These are phyloP conservation scores for Alligator sinensis DNA, from an alignment of 2,113 vertebrate species.

Conservation along the genomic window DNA sequence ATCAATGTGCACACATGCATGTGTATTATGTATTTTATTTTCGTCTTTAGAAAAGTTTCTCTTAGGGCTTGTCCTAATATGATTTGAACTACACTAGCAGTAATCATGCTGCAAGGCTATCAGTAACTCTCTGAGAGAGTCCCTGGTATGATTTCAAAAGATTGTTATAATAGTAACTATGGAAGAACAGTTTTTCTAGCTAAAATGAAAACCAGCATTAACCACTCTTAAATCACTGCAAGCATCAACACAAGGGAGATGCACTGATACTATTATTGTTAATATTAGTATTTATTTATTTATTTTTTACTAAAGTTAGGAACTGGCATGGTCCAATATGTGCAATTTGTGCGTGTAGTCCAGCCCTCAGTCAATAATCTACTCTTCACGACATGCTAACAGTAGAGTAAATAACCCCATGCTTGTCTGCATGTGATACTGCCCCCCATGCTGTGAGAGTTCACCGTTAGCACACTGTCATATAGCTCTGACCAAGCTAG, in stretches of 20 bases:
- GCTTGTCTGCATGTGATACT: not conserved
- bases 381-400: not conserved
- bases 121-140: not conserved
- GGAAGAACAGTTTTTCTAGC: not conserved
- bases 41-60: not conserved
- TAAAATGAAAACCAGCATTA: not conserved
- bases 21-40: not conserved
- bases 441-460: not conserved
- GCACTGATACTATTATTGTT: not conserved
- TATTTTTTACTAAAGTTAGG: not conserved
- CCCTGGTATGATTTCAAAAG: slow-evolving; percentile 13
- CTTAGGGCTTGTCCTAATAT: not conserved
- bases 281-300: not conserved
- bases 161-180: not conserved
- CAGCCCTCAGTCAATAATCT: not conserved
- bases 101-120: not conserved
- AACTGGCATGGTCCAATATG: not conserved
- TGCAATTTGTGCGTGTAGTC: not conserved
- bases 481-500: not conserved
- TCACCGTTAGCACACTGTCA: too few relatives aligned
- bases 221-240: slow-evolving; percentile 3
- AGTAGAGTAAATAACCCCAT: not conserved
- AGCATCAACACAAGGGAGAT: not conserved
- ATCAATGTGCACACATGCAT: too few relatives aligned
- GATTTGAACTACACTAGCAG: not conserved